Base-by-base conservation (phyloP, 2,113 vertebrate species). In the Poecile atricapillus region DNA sequence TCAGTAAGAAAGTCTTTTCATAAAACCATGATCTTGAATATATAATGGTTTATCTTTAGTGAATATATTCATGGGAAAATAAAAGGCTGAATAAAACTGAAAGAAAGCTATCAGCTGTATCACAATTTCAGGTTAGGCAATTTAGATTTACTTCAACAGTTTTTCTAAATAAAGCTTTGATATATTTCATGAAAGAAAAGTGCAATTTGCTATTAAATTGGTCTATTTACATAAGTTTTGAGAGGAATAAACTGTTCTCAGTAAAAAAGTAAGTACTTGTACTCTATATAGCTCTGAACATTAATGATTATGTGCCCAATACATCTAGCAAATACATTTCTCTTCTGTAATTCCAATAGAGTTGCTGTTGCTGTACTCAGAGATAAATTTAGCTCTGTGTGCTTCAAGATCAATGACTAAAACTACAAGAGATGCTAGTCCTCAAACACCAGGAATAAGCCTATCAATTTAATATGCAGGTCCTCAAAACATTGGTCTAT, bases 111-210 rank as follows among this genome's bases (percentile, higher is more conserved):
- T 95, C 93, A 92, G 49, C 37, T 64, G 31, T 62, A 82, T 93
- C 79, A 80, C 68, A 91, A 52, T 94, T 95, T 95, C 91, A 94
- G 74, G 79, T 94, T 89, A 94, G 79, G 47, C 56, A 94, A 91
- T 93, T 92, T 93, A 85, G 78, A 83, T 89, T 95, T 89, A 94
- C 87, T 94, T 93, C 65, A 87, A 58, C 41, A 85, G 65, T 30
- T 90, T 80, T 94, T 93, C 87, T 77, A 92, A 90, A 93, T 88
- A 91, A 87, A 89, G 33, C 79, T 96, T 85, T 93, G 82, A 65
- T 93, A 90, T 25, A 30, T 89, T 94, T 91, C 79, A 82, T 78
- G 73, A 90, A 85, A 93, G 55, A 75, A 73, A 70, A 95, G 79
- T 70, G 56, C 47, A 87, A 80, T 89, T 96, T 87, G 46, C 53